These are phyloP conservation scores for Malthinus flaveolus DNA, from an alignment of 2,888 invertebrate genomes.

Conservation along the genomic window DNA sequence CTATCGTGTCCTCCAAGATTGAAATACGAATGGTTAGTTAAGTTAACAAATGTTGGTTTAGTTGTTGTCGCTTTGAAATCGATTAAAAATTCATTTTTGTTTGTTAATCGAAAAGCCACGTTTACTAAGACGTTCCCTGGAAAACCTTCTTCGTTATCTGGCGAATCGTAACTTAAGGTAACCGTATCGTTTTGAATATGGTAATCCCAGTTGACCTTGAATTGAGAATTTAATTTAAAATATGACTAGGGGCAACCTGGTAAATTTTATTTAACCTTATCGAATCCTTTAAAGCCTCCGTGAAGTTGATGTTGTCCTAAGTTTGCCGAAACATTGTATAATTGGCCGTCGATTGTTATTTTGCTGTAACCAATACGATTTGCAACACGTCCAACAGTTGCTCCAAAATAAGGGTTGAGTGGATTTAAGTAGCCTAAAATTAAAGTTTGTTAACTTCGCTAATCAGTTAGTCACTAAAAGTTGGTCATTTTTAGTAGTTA, in stretches of 20 bases:
- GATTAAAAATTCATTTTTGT: constrained; percentile 74
- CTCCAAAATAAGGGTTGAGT: constrained; percentile 84
- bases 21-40: constrained; percentile 89
- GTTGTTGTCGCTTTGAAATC: constrained; percentile 75
- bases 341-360: constrained; percentile 68
- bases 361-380: constrained; percentile 76
- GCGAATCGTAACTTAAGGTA: constrained; percentile 73
- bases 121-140: constrained; percentile 80
- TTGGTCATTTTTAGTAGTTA: too few relatives aligned
- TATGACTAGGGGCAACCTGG: background rate
- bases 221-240: background rate
- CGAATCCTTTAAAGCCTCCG: constrained; percentile 84
- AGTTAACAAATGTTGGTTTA: constrained; percentile 80
- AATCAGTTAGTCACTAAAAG: too few relatives aligned
- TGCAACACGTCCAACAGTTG: constrained; percentile 84
- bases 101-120: constrained; percentile 70
- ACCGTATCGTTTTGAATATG: constrained; percentile 65
- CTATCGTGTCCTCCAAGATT: constrained; percentile 89
- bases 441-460: background rate
- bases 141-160: constrained; percentile 84
- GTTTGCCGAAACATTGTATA: constrained; percentile 75
- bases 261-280: constrained; percentile 60
- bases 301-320: constrained; percentile 73
- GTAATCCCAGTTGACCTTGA: constrained; percentile 69
- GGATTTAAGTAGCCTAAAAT: constrained; percentile 66